These are phyloP conservation scores for Synaphobranchus kaupii DNA, from an alignment of 2,797 vertebrate genomes.

Conservation along the genomic window DNA sequence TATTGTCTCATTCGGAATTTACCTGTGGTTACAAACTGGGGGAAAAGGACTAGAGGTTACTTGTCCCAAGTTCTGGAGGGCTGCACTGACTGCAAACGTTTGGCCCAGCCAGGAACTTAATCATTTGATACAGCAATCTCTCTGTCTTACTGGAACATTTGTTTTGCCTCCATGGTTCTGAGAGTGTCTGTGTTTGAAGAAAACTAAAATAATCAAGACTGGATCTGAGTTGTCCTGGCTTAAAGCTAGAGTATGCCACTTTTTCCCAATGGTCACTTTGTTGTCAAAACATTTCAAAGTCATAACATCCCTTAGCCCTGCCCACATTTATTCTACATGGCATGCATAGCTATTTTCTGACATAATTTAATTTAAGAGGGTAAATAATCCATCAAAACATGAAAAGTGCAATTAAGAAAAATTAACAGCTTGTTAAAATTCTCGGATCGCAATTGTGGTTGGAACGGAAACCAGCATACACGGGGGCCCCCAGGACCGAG, in stretches of 20 bases:
- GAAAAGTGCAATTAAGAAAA: too few relatives aligned
- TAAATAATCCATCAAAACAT: too few relatives aligned
- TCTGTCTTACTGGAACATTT: not conserved
- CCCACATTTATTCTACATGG: too few relatives aligned
- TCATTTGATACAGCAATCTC: not conserved
- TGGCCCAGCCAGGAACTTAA: not conserved
- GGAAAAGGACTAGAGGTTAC: not conserved
- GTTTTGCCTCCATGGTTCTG: not conserved
- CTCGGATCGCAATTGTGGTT: too few relatives aligned
- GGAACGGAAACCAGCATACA: too few relatives aligned
- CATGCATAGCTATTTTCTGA: too few relatives aligned
- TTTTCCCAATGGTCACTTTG: too few relatives aligned
- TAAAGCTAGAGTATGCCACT: not conserved
- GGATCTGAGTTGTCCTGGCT: not conserved
- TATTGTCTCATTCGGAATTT: not conserved
- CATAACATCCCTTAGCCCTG: too few relatives aligned
- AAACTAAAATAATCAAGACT: not conserved
- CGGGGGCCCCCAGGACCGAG: too few relatives aligned
- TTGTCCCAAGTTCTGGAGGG: not conserved
- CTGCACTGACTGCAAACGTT: not conserved
- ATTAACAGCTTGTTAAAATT: too few relatives aligned
- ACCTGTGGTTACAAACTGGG: not conserved
- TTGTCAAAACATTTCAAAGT: too few relatives aligned
- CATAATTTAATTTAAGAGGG: too few relatives aligned
- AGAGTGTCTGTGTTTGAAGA: not conserved